These are phyloP conservation scores for Conchocele bisecta DNA, from an alignment of 2,888 invertebrate species.

Conservation along the genomic window DNA sequence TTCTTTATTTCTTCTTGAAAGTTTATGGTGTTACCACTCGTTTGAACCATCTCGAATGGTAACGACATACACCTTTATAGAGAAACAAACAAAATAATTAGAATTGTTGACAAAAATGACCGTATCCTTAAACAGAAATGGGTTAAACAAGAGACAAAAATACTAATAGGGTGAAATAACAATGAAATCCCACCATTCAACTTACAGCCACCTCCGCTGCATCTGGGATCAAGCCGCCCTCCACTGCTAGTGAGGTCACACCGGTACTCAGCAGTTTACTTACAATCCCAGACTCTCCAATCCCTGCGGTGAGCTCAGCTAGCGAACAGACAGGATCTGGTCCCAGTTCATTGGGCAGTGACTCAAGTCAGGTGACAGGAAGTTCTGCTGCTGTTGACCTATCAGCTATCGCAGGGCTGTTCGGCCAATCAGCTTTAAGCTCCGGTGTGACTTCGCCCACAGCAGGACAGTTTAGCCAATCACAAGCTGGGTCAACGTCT, in stretches of 20 bases:
- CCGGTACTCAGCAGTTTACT: slow-evolving; percentile 4
- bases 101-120: too few species aligned
- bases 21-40: too few species aligned
- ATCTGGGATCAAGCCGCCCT: neutral
- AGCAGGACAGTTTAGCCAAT: slow-evolving; percentile 28
- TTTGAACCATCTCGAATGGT: too few species aligned
- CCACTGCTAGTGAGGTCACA: neutral
- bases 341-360: neutral
- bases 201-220: neutral
- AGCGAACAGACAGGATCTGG: neutral
- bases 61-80: too few species aligned
- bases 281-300: slow-evolving; percentile 5
- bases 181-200: too few species aligned
- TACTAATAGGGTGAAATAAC: too few species aligned
- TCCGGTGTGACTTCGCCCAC: slow-evolving; percentile 9
- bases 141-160: too few species aligned
- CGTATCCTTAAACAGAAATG: too few species aligned
- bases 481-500: neutral
- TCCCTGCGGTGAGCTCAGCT: too few species aligned
- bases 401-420: neutral
- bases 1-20: too few species aligned
- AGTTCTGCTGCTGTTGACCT: slow-evolving; percentile 10
- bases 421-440: neutral
- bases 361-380: neutral
- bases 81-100: too few species aligned